These are phyloP conservation scores for Cacoxenus indagator DNA, from an alignment of 2,888 invertebrate genomes.

Conservation along the genomic window DNA sequence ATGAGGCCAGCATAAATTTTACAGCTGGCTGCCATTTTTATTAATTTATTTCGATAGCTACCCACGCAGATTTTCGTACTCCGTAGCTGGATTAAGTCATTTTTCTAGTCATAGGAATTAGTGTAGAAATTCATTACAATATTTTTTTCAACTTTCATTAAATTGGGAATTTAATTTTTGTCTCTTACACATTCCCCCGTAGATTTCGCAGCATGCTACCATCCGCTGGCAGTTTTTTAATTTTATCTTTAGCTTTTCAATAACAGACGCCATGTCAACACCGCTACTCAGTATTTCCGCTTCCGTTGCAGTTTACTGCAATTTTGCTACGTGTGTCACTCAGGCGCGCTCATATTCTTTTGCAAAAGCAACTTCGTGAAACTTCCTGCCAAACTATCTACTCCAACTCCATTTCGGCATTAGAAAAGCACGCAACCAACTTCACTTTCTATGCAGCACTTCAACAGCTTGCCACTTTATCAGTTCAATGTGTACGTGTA, in stretches of 20 bases:
- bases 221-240: neutral
- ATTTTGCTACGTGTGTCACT: neutral
- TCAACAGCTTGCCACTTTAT: neutral
- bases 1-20: slow-evolving; percentile 30
- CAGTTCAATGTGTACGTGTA: slow-evolving; percentile 1
- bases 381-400: neutral
- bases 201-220: too few species aligned
- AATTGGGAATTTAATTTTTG: neutral
- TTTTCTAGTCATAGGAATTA: neutral
- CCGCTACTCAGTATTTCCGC: neutral
- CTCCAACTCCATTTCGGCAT: neutral
- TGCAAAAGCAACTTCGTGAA: neutral
- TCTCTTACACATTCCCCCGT: too few species aligned
- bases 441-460: neutral
- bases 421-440: neutral
- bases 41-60: slow-evolving; percentile 36
- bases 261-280: neutral
- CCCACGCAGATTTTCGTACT: neutral
- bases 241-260: neutral
- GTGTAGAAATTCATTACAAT: neutral
- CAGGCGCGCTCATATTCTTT: neutral
- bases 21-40: slow-evolving; percentile 41
- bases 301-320: neutral
- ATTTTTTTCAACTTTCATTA: neutral
- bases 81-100: neutral